These are phyloP conservation scores for Odontothrips loti DNA, from an alignment of 2,888 invertebrate genomes.

Conservation along the genomic window DNA sequence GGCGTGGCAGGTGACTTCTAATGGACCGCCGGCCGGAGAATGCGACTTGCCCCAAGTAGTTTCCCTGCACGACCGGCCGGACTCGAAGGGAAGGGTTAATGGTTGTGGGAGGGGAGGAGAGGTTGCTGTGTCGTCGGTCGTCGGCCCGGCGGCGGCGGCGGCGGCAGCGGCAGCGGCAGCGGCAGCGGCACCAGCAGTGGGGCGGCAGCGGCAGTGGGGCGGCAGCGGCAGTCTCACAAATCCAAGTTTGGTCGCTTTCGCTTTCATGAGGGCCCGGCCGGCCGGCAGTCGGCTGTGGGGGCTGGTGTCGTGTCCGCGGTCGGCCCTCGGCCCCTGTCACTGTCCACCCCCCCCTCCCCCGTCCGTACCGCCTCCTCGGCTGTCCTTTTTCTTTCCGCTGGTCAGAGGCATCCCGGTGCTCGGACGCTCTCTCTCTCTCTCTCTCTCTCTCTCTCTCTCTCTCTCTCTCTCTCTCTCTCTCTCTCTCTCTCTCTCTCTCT, in stretches of 20 bases:
- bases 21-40: neutral
- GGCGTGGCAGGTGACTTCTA: conserved; percentile 6
- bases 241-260: conserved; percentile 19
- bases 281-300: neutral
- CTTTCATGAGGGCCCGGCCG: conserved; percentile 3
- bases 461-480: no score
- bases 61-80: neutral
- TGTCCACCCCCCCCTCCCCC: no score
- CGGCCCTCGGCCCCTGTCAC: neutral
- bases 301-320: neutral
- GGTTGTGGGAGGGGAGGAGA: neutral
- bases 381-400: no score
- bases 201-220: neutral
- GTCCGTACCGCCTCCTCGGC: neutral
- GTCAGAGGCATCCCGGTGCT: no score
- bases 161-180: neutral
- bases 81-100: neutral
- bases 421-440: no score
- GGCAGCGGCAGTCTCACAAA: neutral
- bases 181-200: no score
- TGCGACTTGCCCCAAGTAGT: conserved; percentile 21
- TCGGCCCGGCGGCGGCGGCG: neutral
- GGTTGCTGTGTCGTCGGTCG: neutral
- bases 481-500: no score
- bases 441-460: no score